A percentile compares a stretch with the other conserved stretches of the same genome.
These are phyloP conservation scores for Nomada ruficornis DNA, from an alignment of 2,888 invertebrate genomes.

Conservation along the genomic window DNA sequence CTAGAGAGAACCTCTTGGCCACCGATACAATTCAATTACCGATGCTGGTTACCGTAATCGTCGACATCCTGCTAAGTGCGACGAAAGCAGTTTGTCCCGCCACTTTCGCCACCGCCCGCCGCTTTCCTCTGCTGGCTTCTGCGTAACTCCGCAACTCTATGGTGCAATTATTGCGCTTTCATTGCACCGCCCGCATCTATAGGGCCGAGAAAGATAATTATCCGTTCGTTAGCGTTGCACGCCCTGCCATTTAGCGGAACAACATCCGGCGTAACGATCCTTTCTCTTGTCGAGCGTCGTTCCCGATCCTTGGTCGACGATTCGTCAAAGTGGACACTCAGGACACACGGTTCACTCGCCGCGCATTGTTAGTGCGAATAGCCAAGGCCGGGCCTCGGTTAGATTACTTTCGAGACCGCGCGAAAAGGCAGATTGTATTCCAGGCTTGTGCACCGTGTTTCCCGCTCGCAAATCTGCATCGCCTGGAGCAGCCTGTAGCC, in stretches of 20 bases:
- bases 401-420: too few species aligned
- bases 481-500: background rate
- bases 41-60: constrained; percentile 2
- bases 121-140: too few species aligned
- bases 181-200: too few species aligned
- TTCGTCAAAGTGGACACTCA: constrained; percentile 49
- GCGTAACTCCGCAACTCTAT: background rate
- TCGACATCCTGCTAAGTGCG: background rate
- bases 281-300: background rate
- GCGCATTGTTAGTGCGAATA: constrained; percentile 4
- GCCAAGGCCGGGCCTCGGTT: background rate
- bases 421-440: background rate
- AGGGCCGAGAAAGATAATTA: constrained; percentile 28
- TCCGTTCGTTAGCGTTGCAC: constrained; percentile 48
- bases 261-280: constrained; percentile 10
- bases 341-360: constrained; percentile 17
- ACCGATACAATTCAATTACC: constrained; percentile 9
- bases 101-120: background rate
- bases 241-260: background rate
- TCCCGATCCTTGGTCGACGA: constrained; percentile 48
- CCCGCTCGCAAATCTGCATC: background rate
- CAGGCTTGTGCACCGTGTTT: background rate
- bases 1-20: too few species aligned
- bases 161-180: constrained; percentile 5
- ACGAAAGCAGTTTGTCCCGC: background rate